A percentile compares a stretch with the other conserved stretches of the same genome.
These are phyloP conservation scores for Microcebus griseorufus DNA, from an alignment of 2,113 vertebrate species.

Conservation along the genomic window DNA sequence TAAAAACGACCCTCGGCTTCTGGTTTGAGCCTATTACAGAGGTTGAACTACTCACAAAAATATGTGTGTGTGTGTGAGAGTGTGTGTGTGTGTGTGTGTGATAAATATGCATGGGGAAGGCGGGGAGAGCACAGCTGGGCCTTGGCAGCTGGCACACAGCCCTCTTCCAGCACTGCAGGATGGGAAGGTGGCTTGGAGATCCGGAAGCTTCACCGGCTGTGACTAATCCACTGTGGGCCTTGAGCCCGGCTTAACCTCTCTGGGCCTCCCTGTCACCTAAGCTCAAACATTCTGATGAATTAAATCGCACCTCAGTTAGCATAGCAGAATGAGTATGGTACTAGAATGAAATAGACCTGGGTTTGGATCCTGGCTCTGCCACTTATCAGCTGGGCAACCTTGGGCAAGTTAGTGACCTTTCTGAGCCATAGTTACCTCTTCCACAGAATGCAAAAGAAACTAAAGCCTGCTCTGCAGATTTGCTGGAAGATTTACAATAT, in stretches of 20 bases:
- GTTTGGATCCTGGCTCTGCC: neutral
- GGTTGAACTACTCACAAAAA: neutral
- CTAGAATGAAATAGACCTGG: neutral
- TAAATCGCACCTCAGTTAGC: neutral
- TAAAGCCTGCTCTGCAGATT: neutral
- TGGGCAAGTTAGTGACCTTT: neutral
- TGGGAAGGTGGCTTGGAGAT: neutral
- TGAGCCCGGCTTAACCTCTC: neutral
- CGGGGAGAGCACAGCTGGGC: neutral
- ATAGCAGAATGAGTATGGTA: neutral
- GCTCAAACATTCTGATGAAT: neutral
- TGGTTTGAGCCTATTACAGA: neutral
- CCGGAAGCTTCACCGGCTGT: neutral
- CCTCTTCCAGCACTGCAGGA: neutral
- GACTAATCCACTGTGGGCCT: neutral
- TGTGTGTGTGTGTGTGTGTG: fast-evolving
- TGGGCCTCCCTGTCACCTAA: neutral
- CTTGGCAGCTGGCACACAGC: neutral
- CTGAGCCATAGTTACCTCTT: neutral
- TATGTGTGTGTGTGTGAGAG: fast-evolving
- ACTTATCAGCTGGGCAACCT: slow-evolving; percentile 3
- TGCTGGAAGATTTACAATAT: neutral
- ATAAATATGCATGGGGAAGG: neutral
- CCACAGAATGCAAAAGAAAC: neutral
- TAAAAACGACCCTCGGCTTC: neutral